Evolutionary conservation across 2,797 vertebrate species (phyloP), one percentile per base, ranked within the genome.

Genomic region (Phalanger gymnotis): DNA sequence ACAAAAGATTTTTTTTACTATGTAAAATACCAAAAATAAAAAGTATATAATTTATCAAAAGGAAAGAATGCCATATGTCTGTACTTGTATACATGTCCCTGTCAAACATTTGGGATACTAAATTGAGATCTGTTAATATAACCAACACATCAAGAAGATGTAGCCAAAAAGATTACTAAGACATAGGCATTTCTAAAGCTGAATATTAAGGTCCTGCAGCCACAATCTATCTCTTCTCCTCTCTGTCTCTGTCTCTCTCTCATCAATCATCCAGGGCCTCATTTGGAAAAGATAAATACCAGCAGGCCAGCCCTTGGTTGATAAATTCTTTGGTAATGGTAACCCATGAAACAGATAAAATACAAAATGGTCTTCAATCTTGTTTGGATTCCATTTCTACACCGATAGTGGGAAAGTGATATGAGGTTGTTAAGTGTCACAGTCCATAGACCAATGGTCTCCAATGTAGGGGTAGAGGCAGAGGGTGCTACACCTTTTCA

Each of bases 1-100:
- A 94, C 92, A 94, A 96, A 93, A 96, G 73, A 27, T 97, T 96
- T 97, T n/a, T n/a, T 54, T 97, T 56, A 96, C 96, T 95, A 97
- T 94, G 94, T 92, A 54, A 73, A 89, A 96, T 89, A 92, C 13
- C 94, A n/a, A 87, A 93, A 97, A 92, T 66, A 34, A 94, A 53
- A 89, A 96, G 0, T 91, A 97, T 94, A 92, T 66, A 95, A 92
- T 27, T 11, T 66, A 95, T 96, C 95, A 94, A 91, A 97, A 57
- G 90, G 94, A 90, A 53, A 90, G 28, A 28, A 53, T 47, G 22
- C 22, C 40, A 4, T 47, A 81, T 81, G 40, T 27, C 22, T 47
- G 6, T 66, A 66, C 51, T 52, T 90, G 28, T 52, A 90, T 30
- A 14, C 55, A 73, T 0, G 91, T 52, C 31, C 12, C 92, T 58